Evolutionary conservation across 2,888 invertebrate genomes (phyloP), one percentile per base, ranked within the genome.

Genomic region (Monoplex corrugatus): DNA sequence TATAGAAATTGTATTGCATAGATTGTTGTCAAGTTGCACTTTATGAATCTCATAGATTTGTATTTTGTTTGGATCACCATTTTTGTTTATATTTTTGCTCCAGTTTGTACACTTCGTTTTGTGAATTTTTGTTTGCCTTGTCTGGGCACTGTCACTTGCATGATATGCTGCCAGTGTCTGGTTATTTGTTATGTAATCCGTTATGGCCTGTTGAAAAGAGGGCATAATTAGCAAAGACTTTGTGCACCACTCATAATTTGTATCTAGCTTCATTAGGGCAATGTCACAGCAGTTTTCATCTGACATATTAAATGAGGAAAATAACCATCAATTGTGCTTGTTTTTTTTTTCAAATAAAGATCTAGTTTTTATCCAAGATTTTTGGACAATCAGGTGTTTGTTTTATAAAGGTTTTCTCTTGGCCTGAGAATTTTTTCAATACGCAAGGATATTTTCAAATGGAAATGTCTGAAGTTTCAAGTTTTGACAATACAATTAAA

Each of bases 81-180:
- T 78, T 83, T 40, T n/a, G 72, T 44, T 78, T 2, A 50, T 32
- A 50, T 50, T 13, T 50, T 19, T 83, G 83, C 45, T 35, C 23
- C 32, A 45, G 83, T 83, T 32, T 83, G 83, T 50, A 83, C 19
- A n/a, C 45, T 45, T 50, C 45, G 44, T 44, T 45, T 38, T 38
- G 83, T 45, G 44, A 83, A 16, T 83, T 23, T 28, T 10, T 84
- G 68, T 63, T 6, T 63, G 68, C 68, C 35, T 38, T 10, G n/a
- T 86, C 28, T n/a, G 44, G 32, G 38, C 57, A 86, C 40, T 38
- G 68, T 72, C 86, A 23, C 23, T 19, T 86, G 86, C 44, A 43
- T 86, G 44, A 38, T 28, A 63, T 63, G 63, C 85, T 86, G 63
- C n/a, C 19, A n/a, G 63, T 57, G 50, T 63, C 72, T 0, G 38